These are phyloP conservation scores for Strigops habroptila DNA, from an alignment of 2,113 vertebrate genomes.

Conservation along the genomic window DNA sequence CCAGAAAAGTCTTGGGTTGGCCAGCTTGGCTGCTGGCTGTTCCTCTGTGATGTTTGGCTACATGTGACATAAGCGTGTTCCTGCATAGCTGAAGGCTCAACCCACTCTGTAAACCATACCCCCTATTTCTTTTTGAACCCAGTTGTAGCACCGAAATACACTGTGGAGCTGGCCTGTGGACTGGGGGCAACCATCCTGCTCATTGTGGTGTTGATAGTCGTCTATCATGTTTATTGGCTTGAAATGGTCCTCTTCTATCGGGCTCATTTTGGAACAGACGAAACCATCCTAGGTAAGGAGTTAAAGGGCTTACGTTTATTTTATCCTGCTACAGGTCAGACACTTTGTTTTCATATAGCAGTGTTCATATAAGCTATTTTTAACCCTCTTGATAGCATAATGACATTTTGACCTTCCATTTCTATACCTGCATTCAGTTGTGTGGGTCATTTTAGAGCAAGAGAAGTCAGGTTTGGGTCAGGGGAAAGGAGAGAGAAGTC, in stretches of 20 bases:
- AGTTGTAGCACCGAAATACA: slow-evolving; percentile 75
- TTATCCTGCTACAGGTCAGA: neutral
- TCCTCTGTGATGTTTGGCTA: neutral
- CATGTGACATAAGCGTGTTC: neutral
- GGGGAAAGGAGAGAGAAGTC: neutral
- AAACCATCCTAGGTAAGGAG: slow-evolving; percentile 85
- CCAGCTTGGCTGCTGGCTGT: neutral
- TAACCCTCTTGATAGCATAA: neutral
- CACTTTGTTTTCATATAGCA: neutral
- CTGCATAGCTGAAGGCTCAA: neutral
- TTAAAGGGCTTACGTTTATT: neutral
- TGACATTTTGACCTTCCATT: neutral
- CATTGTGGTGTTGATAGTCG: slow-evolving; percentile 81
- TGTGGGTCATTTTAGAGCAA: neutral
- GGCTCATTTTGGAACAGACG: slow-evolving; percentile 91
- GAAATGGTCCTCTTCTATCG: slow-evolving; percentile 94
- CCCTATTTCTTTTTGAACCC: neutral
- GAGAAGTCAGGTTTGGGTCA: neutral
- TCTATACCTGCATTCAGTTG: neutral
- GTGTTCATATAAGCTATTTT: neutral
- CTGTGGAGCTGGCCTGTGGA: slow-evolving; percentile 86
- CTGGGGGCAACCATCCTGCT: slow-evolving; percentile 84
- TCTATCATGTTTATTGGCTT: slow-evolving; percentile 92
- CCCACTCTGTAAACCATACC: neutral
- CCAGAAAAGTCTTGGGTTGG: neutral